Base-by-base conservation (phyloP, 2,797 vertebrate genomes). In the Mormyrops boulengeri region DNA sequence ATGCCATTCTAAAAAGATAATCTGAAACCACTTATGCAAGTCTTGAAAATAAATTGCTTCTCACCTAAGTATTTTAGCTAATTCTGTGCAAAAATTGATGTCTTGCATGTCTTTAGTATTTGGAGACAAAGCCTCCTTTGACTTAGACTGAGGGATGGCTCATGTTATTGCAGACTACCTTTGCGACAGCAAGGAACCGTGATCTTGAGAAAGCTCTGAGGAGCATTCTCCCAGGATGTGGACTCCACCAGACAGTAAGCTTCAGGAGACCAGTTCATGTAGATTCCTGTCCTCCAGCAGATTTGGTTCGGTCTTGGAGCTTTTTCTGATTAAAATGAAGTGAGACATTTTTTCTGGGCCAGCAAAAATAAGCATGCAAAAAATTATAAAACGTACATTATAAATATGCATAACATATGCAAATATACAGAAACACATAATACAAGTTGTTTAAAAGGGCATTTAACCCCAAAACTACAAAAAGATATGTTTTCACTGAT, bases 221-320 rank as follows among this genome's bases (percentile, higher is more conserved):
- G 93, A 44, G 93, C 96, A 57, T 95, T 92, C 87, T 97, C 96
- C 90, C 96, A 92, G 0, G 95, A 90, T n/a, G 95, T 94, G 0
- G 97, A 97, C 94, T 99, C 98, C 92, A 99, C 97, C 80, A 99
- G 94, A 88, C 97, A 98, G 90, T 99, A 99, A 2, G 97, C 98
- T 91, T 99, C 98, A 2, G 97, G 95, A 88, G 97, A 98, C 99
- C 99, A 99, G 80, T 96, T 98, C 92, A 99, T 93, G 93, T 98
- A 98, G 92, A 99, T 95, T 6, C 99, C 99, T 91, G 95, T 97
- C 91, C 97, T 96, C 99, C 99, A 99, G 88, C 98, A 99, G 94
- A 97, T 97, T 87, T 96, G 96, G 88, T 98, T 97, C 17, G 98
- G 97, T 88, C 96, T 96, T 89, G 96, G 93, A 26, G 91, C 94